Evolutionary conservation across 2,113 vertebrate species (phyloP).

Genomic region (Proterorhinus semilunaris): DNA sequence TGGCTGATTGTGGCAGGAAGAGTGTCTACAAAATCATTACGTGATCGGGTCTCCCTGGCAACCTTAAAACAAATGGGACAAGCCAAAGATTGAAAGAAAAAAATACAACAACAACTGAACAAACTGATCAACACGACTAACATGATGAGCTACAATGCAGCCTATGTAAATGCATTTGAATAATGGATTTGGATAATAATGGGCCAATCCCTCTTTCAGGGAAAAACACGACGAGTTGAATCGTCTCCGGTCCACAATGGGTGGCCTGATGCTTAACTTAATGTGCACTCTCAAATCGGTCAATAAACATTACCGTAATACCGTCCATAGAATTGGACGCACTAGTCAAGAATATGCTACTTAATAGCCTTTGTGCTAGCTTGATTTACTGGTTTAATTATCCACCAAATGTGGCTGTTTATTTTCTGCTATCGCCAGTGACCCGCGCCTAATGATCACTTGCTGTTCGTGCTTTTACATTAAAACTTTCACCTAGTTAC

Average conservation of each 20-base stretch:
- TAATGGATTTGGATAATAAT: slow-evolving; percentile 27
- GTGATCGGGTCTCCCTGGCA: too few relatives aligned
- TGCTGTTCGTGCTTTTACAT: too few relatives aligned
- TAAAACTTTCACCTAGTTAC: neutral
- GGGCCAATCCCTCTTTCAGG: slow-evolving; percentile 7
- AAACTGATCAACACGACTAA: slow-evolving; percentile 1
- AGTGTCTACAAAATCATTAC: too few relatives aligned
- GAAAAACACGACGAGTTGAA: neutral
- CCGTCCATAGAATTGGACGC: neutral
- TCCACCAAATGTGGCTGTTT: neutral
- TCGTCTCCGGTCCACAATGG: neutral
- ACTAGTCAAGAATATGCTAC: neutral
- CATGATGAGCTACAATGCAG: slow-evolving; percentile 8
- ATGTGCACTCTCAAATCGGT: slow-evolving; percentile 13
- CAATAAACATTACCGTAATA: slow-evolving; percentile 9
- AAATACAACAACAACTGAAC: too few relatives aligned
- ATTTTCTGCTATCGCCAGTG: neutral
- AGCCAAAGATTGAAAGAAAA: too few relatives aligned
- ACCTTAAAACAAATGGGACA: too few relatives aligned
- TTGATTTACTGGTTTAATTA: slow-evolving; percentile 6
- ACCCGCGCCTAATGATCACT: neutral
- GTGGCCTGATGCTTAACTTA: slow-evolving; percentile 1
- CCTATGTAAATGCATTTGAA: slow-evolving; percentile 17
- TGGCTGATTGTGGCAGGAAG: too few relatives aligned
- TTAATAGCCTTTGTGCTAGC: neutral